Conservation (phyloP, 2,797 vertebrate genomes). For the Hirundo rustica region DNA sequence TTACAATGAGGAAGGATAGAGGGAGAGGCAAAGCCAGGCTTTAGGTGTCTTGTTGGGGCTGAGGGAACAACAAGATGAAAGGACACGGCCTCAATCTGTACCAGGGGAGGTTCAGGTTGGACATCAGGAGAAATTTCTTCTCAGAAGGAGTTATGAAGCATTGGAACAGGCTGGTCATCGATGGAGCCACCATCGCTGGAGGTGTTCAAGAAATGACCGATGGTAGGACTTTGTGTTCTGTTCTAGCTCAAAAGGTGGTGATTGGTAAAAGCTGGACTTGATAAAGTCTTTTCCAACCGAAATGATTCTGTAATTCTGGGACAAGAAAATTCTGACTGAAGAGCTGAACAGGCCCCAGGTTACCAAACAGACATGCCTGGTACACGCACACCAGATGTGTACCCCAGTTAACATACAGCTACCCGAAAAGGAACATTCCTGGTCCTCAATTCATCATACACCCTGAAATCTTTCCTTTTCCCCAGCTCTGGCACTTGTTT, state of each 20-base stretch:
- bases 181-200: not conserved
- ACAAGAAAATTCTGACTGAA: not conserved
- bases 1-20: not conserved
- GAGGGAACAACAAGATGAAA: not conserved
- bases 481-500: not conserved
- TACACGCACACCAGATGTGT: not conserved
- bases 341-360: not conserved
- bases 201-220: not conserved
- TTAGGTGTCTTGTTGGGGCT: not conserved
- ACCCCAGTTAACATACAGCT: not conserved
- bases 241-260: not conserved
- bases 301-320: not conserved
- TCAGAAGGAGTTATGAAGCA: not conserved
- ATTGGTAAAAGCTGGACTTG: not conserved
- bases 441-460: not conserved
- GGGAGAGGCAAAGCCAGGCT: not conserved
- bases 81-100: not conserved
- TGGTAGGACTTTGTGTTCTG: not conserved
- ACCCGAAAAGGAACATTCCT: not conserved
- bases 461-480: not conserved
- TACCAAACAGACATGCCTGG: not conserved
- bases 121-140: not conserved
- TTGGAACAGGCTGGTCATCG: rapidly evolving
- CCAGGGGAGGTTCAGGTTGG: not conserved
- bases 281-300: not conserved